Conservation (phyloP, 2,888 invertebrate genomes). For the Oscheius sp. region DNA sequence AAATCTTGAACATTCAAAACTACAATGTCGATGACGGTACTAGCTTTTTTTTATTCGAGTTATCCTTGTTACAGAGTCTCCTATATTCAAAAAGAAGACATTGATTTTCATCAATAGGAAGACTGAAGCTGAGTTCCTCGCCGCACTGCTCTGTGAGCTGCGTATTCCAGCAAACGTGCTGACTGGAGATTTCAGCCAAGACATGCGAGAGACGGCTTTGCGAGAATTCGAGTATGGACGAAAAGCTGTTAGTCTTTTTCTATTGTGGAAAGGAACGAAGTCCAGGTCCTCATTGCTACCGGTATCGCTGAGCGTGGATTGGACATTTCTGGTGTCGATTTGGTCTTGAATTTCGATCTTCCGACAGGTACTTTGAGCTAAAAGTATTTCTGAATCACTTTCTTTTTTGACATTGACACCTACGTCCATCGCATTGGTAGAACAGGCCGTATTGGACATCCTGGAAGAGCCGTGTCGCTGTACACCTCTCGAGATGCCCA, state of each 20-base stretch:
- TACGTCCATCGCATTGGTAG: conserved; percentile 77
- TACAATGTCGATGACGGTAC: conserved; percentile 43
- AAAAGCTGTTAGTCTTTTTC: conserved; percentile 40
- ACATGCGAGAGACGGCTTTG: conserved; percentile 82
- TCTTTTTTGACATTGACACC: conserved; percentile 74
- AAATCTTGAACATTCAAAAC: conserved; percentile 77
- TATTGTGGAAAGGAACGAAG: not conserved
- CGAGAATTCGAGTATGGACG: conserved; percentile 79
- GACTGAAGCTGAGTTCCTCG: conserved; percentile 89
- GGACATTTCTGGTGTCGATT: conserved; percentile 75
- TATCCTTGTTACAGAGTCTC: conserved; percentile 38
- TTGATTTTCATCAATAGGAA: conserved; percentile 92
- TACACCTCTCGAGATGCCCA: conserved; percentile 78
- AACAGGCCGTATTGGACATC: conserved; percentile 53
- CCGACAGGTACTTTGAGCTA: conserved; percentile 60
- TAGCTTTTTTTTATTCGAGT: not conserved
- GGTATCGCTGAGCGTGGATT: conserved; percentile 90
- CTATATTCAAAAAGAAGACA: conserved; percentile 58
- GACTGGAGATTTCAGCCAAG: conserved; percentile 75
- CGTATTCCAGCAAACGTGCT: conserved; percentile 80
- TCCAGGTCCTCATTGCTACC: conserved; percentile 84
- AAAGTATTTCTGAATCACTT: too few species aligned
- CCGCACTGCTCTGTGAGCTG: conserved; percentile 84
- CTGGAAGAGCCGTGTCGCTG: conserved; percentile 75
- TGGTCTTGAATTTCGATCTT: conserved; percentile 76